phyloP scores from a whole-genome alignment of 2,888 invertebrate species.

The Andrena bucephala region DNA sequence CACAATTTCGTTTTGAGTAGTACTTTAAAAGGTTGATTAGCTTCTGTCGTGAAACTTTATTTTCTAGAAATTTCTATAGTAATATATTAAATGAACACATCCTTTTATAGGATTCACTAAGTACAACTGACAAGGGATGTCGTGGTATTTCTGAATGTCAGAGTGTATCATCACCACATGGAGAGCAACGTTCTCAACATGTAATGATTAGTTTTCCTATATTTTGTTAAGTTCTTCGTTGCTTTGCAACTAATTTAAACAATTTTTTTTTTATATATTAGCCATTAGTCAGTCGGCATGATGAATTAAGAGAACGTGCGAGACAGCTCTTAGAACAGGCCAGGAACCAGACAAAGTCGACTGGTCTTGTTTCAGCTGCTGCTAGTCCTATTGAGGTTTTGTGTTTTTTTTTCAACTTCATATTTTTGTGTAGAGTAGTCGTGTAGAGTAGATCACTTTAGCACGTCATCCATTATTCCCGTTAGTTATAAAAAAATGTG shows the following conservation, averaged over 20 bases:
- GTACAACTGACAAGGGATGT: constrained; percentile 78
- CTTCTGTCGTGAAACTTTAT: not conserved
- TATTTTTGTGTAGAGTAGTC: constrained; percentile 38
- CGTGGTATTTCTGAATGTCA: constrained; percentile 81
- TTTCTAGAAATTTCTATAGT: not conserved
- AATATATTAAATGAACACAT: constrained; percentile 31
- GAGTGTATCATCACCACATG: constrained; percentile 79
- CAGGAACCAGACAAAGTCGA: constrained; percentile 85
- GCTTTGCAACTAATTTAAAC: constrained; percentile 48
- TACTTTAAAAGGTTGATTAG: not conserved
- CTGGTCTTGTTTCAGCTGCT: constrained; percentile 85
- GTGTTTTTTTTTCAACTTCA: constrained; percentile 36
- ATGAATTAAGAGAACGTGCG: constrained; percentile 94
- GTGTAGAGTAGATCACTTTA: not conserved
- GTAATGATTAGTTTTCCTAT: constrained; percentile 75
- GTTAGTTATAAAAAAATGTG: not conserved
- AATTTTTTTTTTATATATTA: constrained; percentile 85
- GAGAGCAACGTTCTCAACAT: constrained; percentile 81
- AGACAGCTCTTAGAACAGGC: constrained; percentile 93
- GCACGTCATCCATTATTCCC: not conserved
- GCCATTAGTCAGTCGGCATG: constrained; percentile 92
- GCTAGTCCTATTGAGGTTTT: constrained; percentile 86
- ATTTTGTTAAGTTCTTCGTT: constrained; percentile 14
- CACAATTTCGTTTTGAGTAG: not conserved
- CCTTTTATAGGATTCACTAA: constrained; percentile 76